Base-by-base conservation (phyloP, 2,888 invertebrate species). In the Phortica okadai region DNA sequence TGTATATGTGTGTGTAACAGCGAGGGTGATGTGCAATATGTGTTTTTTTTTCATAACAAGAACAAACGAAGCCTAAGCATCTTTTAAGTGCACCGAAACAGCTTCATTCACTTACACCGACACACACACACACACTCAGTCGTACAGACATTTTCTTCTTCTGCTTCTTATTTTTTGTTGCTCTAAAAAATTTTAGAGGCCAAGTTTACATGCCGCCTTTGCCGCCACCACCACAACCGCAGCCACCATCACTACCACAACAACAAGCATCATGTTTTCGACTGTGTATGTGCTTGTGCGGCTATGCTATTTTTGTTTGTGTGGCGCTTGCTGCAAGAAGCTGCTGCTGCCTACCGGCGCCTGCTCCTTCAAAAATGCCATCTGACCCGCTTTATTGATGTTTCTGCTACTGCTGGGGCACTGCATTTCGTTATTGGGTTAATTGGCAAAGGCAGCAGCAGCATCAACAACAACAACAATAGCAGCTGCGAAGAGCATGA, bases 121-220 rank as follows among this genome's bases (percentile, higher is more conserved):
- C 16, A 41, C 66, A 33, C 33, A 33, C 33, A 33, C 1, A 33
- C 33, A 33, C 33, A 33, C 33, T 4, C 33, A 33, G 2, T 33
- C 33, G 1, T 5, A 4, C 33, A 33, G 33, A 33, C 33, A 41
- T 33, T 41, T 66, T 33, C 66, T 33, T 41, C 14, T 66, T 64
- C 64, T 14, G 10, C 62, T 25, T 6, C 11, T 25, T 10, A 25
- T 62, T 8, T 25, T 62, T 74, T 78, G 75, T 80, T 78, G 73
- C 79, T 74, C 78, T 77, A 64, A 76, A 74, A 76, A 77, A 79
- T 77, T 83, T 87, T 88, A 80, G 82, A 88, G 88, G 87, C 88
- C 88, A 88, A 88, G 87, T 86, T 87, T 85, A 88, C 83, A 82
- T 84, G 80, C 80, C 21, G 80, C 80, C 45, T 54, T n/a, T 33